phyloP scores from a whole-genome alignment of 2,888 invertebrate species.

The Orthonevra nobilis region DNA sequence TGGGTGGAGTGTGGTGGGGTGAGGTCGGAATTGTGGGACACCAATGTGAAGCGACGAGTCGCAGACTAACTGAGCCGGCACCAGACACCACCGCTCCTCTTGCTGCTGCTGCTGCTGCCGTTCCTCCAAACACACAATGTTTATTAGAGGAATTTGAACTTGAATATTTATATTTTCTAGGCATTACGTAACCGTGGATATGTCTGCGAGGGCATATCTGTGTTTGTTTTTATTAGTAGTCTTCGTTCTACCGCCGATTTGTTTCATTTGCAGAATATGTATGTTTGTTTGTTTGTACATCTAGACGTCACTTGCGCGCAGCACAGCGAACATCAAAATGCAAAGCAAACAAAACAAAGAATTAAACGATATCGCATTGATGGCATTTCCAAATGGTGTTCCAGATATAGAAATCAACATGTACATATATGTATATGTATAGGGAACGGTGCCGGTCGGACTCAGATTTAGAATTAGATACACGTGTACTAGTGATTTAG shows the following conservation, averaged over 20 bases:
- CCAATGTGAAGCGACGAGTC: slow-evolving; percentile 9
- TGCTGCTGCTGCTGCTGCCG: too few species aligned
- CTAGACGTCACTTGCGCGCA: too few species aligned
- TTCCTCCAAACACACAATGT: slow-evolving; percentile 13
- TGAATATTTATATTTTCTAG: slow-evolving; percentile 66
- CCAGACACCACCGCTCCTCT: neutral
- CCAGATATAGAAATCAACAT: neutral
- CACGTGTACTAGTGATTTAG: slow-evolving; percentile 39
- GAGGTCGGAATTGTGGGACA: too few species aligned
- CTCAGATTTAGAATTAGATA: slow-evolving; percentile 42
- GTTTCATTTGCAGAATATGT: too few species aligned
- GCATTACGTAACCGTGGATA: slow-evolving; percentile 27
- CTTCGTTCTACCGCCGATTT: neutral
- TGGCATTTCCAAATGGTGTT: slow-evolving; percentile 13
- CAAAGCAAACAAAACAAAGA: too few species aligned
- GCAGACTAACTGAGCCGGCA: slow-evolving; percentile 32
- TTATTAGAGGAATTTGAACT: slow-evolving; percentile 61
- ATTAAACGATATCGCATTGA: slow-evolving; percentile 20
- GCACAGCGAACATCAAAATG: neutral
- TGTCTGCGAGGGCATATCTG: neutral
- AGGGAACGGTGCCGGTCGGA: too few species aligned
- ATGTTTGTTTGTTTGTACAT: too few species aligned
- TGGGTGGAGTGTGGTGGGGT: neutral
- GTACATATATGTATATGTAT: neutral
- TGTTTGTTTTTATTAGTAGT: slow-evolving; percentile 33